These are phyloP conservation scores for Microctenopoma stevenorrisi DNA, from an alignment of 2,797 vertebrate genomes.

Conservation along the genomic window DNA sequence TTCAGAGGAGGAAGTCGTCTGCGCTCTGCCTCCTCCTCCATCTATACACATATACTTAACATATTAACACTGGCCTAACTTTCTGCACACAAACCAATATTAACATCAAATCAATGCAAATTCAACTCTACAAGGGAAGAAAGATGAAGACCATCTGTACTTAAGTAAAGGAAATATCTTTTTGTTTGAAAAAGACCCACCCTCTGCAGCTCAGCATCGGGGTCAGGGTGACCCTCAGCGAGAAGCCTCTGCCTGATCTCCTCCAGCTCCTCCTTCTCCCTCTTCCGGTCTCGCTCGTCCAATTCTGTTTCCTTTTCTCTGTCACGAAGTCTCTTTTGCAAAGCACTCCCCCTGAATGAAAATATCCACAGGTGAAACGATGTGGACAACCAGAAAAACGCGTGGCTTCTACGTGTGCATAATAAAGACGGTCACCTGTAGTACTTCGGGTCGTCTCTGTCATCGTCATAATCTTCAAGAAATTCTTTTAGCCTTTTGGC, in stretches of 20 bases:
- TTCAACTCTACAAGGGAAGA: background rate
- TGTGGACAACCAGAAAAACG: background rate
- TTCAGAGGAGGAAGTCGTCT: constrained; percentile 92
- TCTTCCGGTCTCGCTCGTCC: constrained; percentile 96
- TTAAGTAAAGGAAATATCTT: background rate
- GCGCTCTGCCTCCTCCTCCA: constrained; percentile 98
- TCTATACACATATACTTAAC: constrained; percentile 74
- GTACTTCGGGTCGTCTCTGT: constrained; percentile 97
- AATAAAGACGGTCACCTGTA: constrained; percentile 85
- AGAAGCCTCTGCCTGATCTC: constrained; percentile 97
- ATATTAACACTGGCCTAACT: background rate
- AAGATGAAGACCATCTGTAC: background rate
- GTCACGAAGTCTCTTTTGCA: constrained; percentile 96
- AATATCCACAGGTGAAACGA: background rate
- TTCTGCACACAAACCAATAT: background rate
- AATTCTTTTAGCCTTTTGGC: constrained; percentile 98
- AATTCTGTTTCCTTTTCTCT: constrained; percentile 96
- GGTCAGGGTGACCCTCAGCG: constrained; percentile 97
- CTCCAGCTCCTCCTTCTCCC: constrained; percentile 97
- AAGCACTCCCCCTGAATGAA: constrained; percentile 90
- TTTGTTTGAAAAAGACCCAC: constrained; percentile 70
- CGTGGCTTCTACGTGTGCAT: background rate
- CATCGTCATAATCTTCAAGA: constrained; percentile 98
- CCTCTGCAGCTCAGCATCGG: constrained; percentile 96
- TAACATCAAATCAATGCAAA: background rate